Conservation (phyloP, 2,797 vertebrate species). For the Sciurus vulgaris region DNA sequence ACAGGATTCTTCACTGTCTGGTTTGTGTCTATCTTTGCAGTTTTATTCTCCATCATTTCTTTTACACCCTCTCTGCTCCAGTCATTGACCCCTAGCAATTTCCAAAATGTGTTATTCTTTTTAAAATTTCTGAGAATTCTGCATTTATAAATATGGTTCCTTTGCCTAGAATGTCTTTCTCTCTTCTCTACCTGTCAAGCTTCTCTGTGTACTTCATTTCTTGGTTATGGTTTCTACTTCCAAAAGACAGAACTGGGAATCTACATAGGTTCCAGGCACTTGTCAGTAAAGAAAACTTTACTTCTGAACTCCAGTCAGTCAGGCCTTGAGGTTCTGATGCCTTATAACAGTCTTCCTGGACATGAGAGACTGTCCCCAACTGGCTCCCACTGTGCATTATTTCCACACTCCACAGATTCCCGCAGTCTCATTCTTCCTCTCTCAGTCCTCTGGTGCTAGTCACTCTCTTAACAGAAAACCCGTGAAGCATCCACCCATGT, state of each 20-base stretch:
- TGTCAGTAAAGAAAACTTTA: slow-evolving; percentile 23
- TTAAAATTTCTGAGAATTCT: background rate
- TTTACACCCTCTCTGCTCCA: background rate
- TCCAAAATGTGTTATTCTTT: background rate
- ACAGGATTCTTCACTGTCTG: background rate
- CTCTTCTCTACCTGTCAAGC: background rate
- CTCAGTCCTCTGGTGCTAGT: background rate
- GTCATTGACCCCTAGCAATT: background rate
- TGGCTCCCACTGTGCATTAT: too few relatives aligned
- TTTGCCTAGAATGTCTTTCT: slow-evolving; percentile 1
- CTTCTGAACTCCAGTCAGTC: background rate
- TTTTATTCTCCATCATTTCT: background rate
- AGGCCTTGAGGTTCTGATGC: background rate
- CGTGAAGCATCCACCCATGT: slow-evolving; percentile 57
- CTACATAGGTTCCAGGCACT: background rate
- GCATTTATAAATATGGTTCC: background rate
- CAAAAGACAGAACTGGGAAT: background rate
- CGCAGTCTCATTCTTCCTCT: background rate
- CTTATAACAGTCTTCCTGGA: background rate
- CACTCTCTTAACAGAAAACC: slow-evolving; percentile 53
- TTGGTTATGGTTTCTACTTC: background rate
- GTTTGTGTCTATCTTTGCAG: background rate
- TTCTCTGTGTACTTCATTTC: background rate
- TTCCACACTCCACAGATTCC: background rate
- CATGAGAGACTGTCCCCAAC: background rate